phyloP scores from a whole-genome alignment of 2,797 vertebrate species.

The Euphonia xanthogaster region DNA sequence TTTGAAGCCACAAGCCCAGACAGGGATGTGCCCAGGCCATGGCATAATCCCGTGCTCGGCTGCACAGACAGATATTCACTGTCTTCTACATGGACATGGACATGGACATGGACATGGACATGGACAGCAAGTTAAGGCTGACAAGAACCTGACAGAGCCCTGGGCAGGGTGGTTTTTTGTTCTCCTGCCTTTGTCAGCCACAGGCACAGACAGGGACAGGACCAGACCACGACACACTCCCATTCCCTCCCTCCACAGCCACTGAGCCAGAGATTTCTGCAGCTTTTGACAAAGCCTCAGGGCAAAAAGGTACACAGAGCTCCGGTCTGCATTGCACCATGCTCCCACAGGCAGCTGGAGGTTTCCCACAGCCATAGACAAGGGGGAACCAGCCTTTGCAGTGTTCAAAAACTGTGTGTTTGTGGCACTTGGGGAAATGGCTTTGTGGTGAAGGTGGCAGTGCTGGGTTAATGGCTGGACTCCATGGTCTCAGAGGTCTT shows the following conservation, averaged over 20 bases:
- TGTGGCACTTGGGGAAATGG: neutral
- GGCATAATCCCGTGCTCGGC: neutral
- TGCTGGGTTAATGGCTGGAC: neutral
- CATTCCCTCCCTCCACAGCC: neutral
- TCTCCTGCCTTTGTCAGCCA: neutral
- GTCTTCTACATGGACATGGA: neutral
- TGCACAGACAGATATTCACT: neutral
- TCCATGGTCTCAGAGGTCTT: neutral
- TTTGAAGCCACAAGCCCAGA: neutral
- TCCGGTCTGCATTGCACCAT: accelerated
- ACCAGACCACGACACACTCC: neutral
- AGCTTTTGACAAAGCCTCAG: neutral
- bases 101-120: neutral
- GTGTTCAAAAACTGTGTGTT: neutral
- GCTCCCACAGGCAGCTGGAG: neutral
- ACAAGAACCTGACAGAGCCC: neutral
- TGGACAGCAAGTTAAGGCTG: neutral
- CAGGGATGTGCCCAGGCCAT: neutral
- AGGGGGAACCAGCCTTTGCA: neutral
- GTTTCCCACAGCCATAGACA: neutral
- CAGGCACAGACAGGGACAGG: neutral
- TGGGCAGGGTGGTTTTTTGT: neutral
- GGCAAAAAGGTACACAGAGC: neutral
- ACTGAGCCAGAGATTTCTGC: neutral
- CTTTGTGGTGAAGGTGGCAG: neutral